Conservation (phyloP, 1,140 invertebrate species). For the Chrysomallon squamiferum region DNA sequence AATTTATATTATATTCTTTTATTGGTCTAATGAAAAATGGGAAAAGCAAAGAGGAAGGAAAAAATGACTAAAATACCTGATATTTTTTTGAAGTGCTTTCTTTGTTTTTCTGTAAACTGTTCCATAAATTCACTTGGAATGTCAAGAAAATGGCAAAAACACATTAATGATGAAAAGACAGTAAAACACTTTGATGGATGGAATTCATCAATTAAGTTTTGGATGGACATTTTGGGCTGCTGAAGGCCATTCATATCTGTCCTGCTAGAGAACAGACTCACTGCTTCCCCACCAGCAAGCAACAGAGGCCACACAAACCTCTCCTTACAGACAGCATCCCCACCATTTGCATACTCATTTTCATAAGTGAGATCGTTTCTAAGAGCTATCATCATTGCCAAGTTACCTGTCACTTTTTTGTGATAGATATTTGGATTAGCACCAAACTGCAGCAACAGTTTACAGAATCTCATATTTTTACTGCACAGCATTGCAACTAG, state of each 20-base stretch:
- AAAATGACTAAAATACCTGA: constrained; percentile 6
- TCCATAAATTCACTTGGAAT: background rate
- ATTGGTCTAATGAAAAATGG: too few species aligned
- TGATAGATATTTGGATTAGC: constrained; percentile 44
- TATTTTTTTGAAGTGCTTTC: background rate
- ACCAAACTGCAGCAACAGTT: constrained; percentile 37
- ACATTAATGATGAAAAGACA: background rate
- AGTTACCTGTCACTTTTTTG: constrained; percentile 34
- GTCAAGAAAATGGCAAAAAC: constrained; percentile 2
- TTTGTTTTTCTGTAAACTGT: background rate
- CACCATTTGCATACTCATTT: constrained; percentile 1
- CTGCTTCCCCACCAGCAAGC: constrained; percentile 25
- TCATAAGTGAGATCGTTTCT: constrained; percentile 25
- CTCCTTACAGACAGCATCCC: constrained; percentile 8
- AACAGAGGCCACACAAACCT: constrained; percentile 34
- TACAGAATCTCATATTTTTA: constrained; percentile 27
- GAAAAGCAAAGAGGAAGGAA: too few species aligned
- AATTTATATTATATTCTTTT: too few species aligned
- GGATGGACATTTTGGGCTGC: background rate
- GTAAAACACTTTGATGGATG: background rate
- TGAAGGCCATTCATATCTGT: background rate
- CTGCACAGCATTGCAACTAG: constrained; percentile 35
- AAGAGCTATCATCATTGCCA: constrained; percentile 38
- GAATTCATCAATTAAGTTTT: background rate
- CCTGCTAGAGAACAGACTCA: constrained; percentile 21